Percentiles rank a stretch among this genome's conserved stretches.
Conservation (phyloP, 2,113 vertebrate species). For the Varanus salvator region DNA sequence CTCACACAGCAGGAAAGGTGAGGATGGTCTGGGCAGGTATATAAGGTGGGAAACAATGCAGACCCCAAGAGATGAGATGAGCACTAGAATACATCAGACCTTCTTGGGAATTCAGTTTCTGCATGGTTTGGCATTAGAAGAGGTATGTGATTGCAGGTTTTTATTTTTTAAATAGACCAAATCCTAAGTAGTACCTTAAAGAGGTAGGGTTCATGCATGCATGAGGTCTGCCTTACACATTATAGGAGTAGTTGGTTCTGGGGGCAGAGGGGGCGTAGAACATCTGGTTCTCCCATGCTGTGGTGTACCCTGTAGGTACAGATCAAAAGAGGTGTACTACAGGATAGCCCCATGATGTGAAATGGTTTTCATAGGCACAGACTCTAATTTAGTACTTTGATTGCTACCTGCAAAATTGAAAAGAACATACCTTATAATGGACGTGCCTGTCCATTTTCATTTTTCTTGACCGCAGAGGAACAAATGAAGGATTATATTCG, state of each 20-base stretch:
- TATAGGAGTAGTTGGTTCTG: background rate
- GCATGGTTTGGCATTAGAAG: background rate
- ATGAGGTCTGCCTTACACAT: background rate
- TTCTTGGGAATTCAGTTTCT: background rate
- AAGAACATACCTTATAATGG: background rate
- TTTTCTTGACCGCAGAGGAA: background rate
- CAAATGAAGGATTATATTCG: background rate
- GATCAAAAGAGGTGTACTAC: too few relatives aligned
- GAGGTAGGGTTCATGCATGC: background rate
- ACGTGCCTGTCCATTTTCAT: background rate
- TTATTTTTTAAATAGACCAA: background rate
- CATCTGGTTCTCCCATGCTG: background rate
- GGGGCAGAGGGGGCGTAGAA: background rate
- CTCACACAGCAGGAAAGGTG: too few relatives aligned
- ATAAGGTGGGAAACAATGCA: too few relatives aligned
- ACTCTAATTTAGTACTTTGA: background rate
- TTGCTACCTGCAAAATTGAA: background rate
- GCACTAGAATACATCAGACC: background rate
- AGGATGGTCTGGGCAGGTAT: too few relatives aligned
- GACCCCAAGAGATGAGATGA: too few relatives aligned
- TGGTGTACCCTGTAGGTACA: background rate
- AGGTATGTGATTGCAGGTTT: background rate
- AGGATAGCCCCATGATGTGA: too few relatives aligned
- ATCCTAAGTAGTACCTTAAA: background rate
- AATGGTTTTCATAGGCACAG: too few relatives aligned